Percentiles rank a stretch among this genome's conserved stretches.
Evolutionary conservation across 2,113 vertebrate species (phyloP).

Genomic region (Quiscalus mexicanus): DNA sequence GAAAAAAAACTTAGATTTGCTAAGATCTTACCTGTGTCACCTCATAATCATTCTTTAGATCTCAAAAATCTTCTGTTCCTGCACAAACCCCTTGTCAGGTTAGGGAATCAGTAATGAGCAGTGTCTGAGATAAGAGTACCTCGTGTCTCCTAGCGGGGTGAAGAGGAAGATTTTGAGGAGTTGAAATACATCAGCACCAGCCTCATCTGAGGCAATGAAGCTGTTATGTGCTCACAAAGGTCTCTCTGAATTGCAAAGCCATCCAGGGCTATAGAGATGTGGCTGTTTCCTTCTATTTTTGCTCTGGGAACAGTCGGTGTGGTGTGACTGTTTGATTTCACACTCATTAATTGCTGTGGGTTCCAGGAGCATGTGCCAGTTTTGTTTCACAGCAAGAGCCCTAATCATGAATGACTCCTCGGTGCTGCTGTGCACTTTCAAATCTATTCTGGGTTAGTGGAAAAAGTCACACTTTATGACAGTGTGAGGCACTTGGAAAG

Average conservation of each 20-base stretch:
- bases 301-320: neutral
- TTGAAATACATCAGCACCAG: neutral
- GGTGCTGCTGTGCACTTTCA: neutral
- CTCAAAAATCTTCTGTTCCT: neutral
- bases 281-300: neutral
- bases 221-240: neutral
- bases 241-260: neutral
- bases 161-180: neutral
- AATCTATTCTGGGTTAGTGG: neutral
- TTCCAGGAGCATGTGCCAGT: neutral
- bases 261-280: neutral
- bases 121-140: neutral
- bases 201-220: neutral
- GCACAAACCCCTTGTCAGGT: neutral
- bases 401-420: neutral
- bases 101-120: neutral
- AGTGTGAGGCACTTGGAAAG: neutral
- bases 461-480: neutral
- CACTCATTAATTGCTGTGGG: neutral
- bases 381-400: slow-evolving; percentile 29
- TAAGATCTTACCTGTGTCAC: neutral
- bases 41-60: neutral
- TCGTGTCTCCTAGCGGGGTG: accelerated
- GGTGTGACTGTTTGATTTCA: slow-evolving; percentile 11
- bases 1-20: neutral